Conservation (phyloP, 2,797 vertebrate species). For the Mormyrus proboscirostris region DNA sequence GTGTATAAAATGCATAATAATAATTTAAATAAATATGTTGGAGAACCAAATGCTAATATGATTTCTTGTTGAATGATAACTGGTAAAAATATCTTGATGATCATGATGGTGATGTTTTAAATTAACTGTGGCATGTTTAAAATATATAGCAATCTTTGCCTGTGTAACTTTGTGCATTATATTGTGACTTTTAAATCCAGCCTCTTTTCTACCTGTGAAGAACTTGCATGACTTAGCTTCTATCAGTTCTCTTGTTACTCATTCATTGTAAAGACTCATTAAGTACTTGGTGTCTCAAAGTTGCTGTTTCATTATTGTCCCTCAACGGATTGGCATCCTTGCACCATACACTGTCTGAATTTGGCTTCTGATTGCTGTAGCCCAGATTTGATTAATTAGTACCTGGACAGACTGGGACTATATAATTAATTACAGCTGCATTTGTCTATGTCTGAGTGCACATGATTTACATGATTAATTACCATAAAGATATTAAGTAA, state of each 20-base stretch:
- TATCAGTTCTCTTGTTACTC: not conserved
- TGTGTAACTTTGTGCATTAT: not conserved
- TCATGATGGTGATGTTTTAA: not conserved
- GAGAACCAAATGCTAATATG: not conserved
- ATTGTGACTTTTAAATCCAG: not conserved
- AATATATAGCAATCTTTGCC: not conserved
- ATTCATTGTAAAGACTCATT: not conserved
- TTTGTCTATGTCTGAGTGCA: not conserved
- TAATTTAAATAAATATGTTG: not conserved
- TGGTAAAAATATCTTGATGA: not conserved
- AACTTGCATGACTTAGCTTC: not conserved
- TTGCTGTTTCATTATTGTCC: not conserved
- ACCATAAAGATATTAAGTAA: not conserved
- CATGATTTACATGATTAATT: not conserved
- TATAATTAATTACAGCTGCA: not conserved
- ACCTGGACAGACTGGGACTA: not conserved
- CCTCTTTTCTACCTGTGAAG: not conserved
- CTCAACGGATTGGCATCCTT: not conserved
- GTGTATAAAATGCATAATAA: not conserved
- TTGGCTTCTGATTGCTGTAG: not conserved
- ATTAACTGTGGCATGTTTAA: not conserved
- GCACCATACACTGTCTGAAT: not conserved
- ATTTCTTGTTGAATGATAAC: not conserved
- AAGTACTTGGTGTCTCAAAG: not conserved
- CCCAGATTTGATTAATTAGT: conserved; percentile 4